Evolutionary conservation across 2,797 vertebrate species (phyloP), one percentile per base, ranked within the genome.

Genomic region (Sebastes trivittatus): DNA sequence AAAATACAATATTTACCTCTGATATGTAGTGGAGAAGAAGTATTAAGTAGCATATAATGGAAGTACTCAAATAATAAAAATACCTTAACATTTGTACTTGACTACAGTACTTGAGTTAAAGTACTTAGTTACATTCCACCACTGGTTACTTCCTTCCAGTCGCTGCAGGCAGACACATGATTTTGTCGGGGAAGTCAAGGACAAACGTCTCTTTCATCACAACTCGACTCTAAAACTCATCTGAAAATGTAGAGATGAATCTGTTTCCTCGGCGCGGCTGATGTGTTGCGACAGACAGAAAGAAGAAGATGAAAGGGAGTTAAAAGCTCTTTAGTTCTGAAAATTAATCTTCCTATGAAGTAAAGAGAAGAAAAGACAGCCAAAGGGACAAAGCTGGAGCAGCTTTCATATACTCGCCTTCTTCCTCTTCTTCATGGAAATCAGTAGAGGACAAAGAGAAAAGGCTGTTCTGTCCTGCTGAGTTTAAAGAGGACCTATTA

Each of bases 301-400:
- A 56, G 63, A 60, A 7, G 8, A 46, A 54, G n/a, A 80, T 63
- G 29, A 74, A 56, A 80, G 5, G 38, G 20, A 68, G 46, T 64
- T 64, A 63, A 69, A 70, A 58, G 72, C 60, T 58, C 72, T 69
- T 69, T 46, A 55, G 49, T 56, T 55, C n/a, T 34, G 49, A 46
- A 58, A 58, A 58, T 69, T 4, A 75, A 69, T 63, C 65, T 29
- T 52, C 52, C 32, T 75, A 6, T 27, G 27, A 22, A 27, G 46
- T 2, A 11, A 32, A 20, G 62, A 61, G 54, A 49, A 71, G 34
- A 58, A 46, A 65, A 52, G 58, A 18, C 27, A 5, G 36, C 20
- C 13, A 25, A 20, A 6, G 54, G 59, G 58, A 52, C 63, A 3
- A 30, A 61, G 55, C 55, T 7, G 69, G 55, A 61, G 70, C 60